phyloP scores from a whole-genome alignment of 2,888 invertebrate species.

The Drosophila koepferae region DNA sequence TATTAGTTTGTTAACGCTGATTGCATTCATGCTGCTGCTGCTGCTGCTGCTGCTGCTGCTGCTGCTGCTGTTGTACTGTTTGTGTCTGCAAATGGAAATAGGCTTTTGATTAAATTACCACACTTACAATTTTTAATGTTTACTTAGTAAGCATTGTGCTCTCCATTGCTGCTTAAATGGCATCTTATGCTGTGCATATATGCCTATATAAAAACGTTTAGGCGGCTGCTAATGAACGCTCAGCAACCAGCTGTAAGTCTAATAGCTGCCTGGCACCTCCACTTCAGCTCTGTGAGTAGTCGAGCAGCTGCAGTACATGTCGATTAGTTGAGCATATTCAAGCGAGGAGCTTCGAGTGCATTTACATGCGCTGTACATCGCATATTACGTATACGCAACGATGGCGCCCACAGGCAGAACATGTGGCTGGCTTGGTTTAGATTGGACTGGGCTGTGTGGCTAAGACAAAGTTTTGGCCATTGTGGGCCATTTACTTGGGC shows the following conservation, averaged over 20 bases:
- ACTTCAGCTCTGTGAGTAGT: neutral
- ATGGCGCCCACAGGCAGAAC: slow-evolving; percentile 45
- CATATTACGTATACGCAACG: slow-evolving; percentile 67
- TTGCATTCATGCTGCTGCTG: slow-evolving; percentile 24
- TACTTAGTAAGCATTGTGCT: no score
- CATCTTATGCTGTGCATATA: neutral
- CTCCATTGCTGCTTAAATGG: neutral
- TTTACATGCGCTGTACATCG: slow-evolving; percentile 17
- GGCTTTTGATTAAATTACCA: neutral
- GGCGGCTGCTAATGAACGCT: slow-evolving; percentile 12
- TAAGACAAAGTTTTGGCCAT: slow-evolving; percentile 12
- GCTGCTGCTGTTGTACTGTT: neutral
- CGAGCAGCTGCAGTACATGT: slow-evolving; percentile 22
- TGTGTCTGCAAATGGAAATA: neutral
- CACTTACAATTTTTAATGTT: neutral
- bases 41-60: neutral
- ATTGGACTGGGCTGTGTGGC: neutral
- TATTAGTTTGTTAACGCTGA: slow-evolving; percentile 47
- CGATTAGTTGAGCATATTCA: slow-evolving; percentile 16
- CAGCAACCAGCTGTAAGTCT: neutral
- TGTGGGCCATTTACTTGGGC: slow-evolving; percentile 7
- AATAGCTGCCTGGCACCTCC: neutral
- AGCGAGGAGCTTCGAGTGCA: neutral
- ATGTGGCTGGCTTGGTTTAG: slow-evolving; percentile 23
- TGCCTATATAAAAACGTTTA: neutral